Base-by-base conservation (phyloP, 2,888 invertebrate genomes). In the Cryptosula pallasiana region DNA sequence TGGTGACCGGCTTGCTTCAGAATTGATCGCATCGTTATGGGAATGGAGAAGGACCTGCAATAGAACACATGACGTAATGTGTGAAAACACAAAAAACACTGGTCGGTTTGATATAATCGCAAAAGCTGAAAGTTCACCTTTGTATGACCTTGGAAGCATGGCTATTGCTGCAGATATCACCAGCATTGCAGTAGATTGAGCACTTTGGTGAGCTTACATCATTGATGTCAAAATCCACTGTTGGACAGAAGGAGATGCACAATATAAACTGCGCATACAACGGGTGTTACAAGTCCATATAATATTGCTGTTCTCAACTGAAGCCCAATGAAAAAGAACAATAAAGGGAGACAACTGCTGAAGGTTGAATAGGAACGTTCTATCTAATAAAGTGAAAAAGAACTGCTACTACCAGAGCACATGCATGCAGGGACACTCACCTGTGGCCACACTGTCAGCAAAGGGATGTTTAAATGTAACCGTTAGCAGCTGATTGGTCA, bases 381-480 rank as follows among this genome's bases (percentile, higher is more conserved):
- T n/a, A n/a, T n/a, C n/a, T n/a, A n/a, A n/a, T n/a, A n/a, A n/a
- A n/a, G n/a, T n/a, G n/a, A n/a, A n/a, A n/a, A n/a, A n/a, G n/a
- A n/a, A n/a, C n/a, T n/a, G n/a, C n/a, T n/a, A n/a, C n/a, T n/a
- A n/a, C n/a, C n/a, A n/a, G n/a, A n/a, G n/a, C n/a, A n/a, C n/a
- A n/a, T n/a, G n/a, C n/a, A n/a, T n/a, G n/a, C n/a, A n/a, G n/a
- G n/a, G 45, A 13, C 25, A 35, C 74, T 74, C 76, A 85, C 86
- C 83, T 72, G 95, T 95, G 0, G 94, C 93, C 90, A 96, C 91
- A 74, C 92, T 91, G 84, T 95, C 95, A 81, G 94, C 94, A 27
- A 91, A 87, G 0, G 96, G 95, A 86, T 96, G 95, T 82, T 95
- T 95, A 81, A 97, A 89, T 9, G 93, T 91, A 27, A 97, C 90